Evolutionary conservation across 2,113 vertebrate genomes (phyloP), one percentile per base, ranked within the genome.

Genomic region (Clinocottus analis): DNA sequence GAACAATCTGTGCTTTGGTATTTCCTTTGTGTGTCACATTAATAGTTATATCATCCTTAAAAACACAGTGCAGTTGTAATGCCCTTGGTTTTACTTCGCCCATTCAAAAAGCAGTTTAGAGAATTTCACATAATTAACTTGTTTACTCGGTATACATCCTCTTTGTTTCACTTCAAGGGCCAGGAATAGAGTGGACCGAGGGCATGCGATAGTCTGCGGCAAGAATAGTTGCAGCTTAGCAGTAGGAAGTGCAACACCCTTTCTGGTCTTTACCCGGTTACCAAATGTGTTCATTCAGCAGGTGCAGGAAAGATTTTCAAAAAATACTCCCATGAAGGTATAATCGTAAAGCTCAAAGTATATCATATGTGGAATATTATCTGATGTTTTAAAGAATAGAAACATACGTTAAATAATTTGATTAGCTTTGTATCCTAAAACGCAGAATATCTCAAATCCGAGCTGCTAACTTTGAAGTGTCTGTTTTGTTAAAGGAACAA

Each of bases 241-340:
- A 79, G 84, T 80, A 91, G 87, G 86, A 87, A 80, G 87, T 85
- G 80, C 82, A 85, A 89, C 82, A 87, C 81, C 90, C 79, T 71
- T 88, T 69, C 75, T 82, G 86, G 83, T 92, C 85, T 87, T 93
- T 93, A 93, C 93, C 93, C 90, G 93, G 49, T 94, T 93, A 85
- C 72, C 79, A 84, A 87, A 89, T 72, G 53, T 88, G 88, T 91
- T 51, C 80, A 68, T 90, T 87, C 82, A 89, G 90, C 90, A 93
- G 90, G 89, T 91, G 84, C 83, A 85, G 75, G 78, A 75, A 79
- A 78, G 76, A 74, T 67, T 89, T 88, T 78, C 56, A 35, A 75
- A 83, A n/a, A 85, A 83, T 78, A 83, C 75, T 87, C 23, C 82
- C 10, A 14, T 72, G 79, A 86, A 78, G 72, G 58, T 72, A 78